Conservation (phyloP, 2,888 invertebrate species). For the Muscina levida region DNA sequence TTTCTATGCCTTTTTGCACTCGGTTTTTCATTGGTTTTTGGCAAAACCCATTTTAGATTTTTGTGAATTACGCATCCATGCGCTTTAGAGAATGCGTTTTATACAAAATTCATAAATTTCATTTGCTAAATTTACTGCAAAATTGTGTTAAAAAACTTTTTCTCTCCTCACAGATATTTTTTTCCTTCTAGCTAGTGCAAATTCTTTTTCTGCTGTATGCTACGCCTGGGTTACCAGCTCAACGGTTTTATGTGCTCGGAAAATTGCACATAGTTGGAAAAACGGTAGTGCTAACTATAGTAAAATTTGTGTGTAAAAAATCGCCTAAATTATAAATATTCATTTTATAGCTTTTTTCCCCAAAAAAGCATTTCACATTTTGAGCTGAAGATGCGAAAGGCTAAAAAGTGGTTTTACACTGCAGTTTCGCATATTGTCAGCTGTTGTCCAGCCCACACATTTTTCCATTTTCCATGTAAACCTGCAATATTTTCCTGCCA, state of each 20-base stretch:
- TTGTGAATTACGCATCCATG: conserved; percentile 55
- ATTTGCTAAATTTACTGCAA: conserved; percentile 52
- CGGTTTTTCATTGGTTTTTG: conserved; percentile 46
- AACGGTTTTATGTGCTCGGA: neutral
- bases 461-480: too few species aligned
- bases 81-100: conserved; percentile 4
- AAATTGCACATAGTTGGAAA: conserved; percentile 27
- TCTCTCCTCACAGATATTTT: conserved; percentile 51
- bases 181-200: conserved; percentile 61
- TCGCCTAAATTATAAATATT: too few species aligned
- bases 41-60: conserved; percentile 45
- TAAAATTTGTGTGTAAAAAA: too few species aligned
- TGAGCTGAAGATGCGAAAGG: too few species aligned
- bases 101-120: conserved; percentile 47
- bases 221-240: conserved; percentile 1
- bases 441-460: too few species aligned
- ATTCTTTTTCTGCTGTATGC: conserved; percentile 40
- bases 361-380: too few species aligned
- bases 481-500: too few species aligned
- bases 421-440: too few species aligned
- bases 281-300: conserved; percentile 1
- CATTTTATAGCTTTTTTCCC: too few species aligned
- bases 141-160: conserved; percentile 45
- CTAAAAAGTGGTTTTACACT: too few species aligned
- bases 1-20: conserved; percentile 65